Conservation (phyloP, 2,113 vertebrate species). For the Siphamia tubifer region DNA sequence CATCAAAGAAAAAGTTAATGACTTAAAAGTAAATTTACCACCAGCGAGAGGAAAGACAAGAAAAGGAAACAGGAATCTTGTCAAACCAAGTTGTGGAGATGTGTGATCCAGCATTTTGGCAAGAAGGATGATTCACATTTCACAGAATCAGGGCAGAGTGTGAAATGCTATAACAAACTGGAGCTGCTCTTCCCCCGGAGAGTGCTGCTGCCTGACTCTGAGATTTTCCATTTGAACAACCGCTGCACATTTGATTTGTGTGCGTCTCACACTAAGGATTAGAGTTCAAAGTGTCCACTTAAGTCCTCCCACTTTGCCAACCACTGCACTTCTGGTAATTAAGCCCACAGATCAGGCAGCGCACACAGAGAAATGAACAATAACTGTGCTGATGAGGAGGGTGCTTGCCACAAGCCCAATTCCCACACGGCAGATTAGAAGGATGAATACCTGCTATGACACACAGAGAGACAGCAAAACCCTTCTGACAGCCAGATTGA, state of each 20-base stretch:
- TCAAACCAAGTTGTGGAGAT: conserved; percentile 20
- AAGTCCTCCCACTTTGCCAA: conserved; percentile 71
- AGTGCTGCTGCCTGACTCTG: conserved; percentile 49
- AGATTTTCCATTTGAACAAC: conserved; percentile 59
- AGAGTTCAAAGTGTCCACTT: conserved; percentile 77
- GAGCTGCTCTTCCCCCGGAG: conserved; percentile 52
- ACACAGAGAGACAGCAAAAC: conserved; percentile 27
- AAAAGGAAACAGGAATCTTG: conserved; percentile 26
- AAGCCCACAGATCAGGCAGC: conserved; percentile 67
- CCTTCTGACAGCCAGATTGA: conserved; percentile 28
- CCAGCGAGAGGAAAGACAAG: background rate
- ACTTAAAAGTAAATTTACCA: conserved; percentile 28
- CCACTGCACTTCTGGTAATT: conserved; percentile 76
- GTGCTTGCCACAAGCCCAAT: conserved; percentile 47
- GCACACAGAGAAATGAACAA: conserved; percentile 67
- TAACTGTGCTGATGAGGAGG: conserved; percentile 68
- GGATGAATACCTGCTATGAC: conserved; percentile 64
- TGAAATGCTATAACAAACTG: conserved; percentile 59
- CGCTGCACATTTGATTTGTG: conserved; percentile 69
- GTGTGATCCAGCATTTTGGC: conserved; percentile 43
- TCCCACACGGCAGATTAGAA: conserved; percentile 57
- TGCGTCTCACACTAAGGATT: conserved; percentile 67
- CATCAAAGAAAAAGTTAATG: conserved; percentile 16
- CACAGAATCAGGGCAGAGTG: conserved; percentile 62
- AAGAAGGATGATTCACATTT: conserved; percentile 60